Evolutionary conservation across 2,113 vertebrate genomes (phyloP), one percentile per base, ranked within the genome.

Genomic region (Centropus bengalensis): DNA sequence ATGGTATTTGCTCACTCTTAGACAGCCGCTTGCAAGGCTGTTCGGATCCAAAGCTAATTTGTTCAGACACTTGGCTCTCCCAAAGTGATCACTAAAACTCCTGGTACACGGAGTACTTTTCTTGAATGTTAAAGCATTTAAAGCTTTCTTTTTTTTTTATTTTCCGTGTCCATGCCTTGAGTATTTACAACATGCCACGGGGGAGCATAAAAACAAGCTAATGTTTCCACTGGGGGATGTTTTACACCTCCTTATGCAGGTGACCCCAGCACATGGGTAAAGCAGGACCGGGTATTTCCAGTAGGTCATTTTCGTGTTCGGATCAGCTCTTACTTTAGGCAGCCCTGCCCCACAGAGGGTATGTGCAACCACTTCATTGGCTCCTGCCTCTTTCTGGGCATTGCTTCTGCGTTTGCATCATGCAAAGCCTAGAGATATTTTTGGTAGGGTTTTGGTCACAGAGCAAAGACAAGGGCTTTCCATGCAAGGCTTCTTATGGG

Each of bases 41-140:
- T 40, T 95, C 91, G 40, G 66, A 93, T 95, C 91, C 93, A 86
- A 94, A 90, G 89, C 95, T 96, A 94, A 96, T 94, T 97, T 96
- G 85, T 79, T 96, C 95, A 96, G 91, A 82, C 77, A 5, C 76
- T 93, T 94, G 94, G 86, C 96, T 90, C 86, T 94, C 94, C 92
- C 88, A 45, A 59, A 93, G 49, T 49, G 88, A 94, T 94, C 90
- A 11, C 89, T 95, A 93, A 73, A 91, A 85, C 87, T 97, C 89
- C 70, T 82, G 87, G 96, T 94, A 95, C 94, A 96, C 82, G 30
- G 55, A 94, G 95, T 96, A 90, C 93, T 95, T 95, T 91, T 88
- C 88, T 64, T 76, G 93, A 96, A 92, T 95, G 89, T 86, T 94
- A 91, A 96, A 94, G 79, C 85, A 86, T 88, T 96, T 89, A 91